Conservation (phyloP, 2,888 invertebrate genomes). For the Limnephilus rhombicus region DNA sequence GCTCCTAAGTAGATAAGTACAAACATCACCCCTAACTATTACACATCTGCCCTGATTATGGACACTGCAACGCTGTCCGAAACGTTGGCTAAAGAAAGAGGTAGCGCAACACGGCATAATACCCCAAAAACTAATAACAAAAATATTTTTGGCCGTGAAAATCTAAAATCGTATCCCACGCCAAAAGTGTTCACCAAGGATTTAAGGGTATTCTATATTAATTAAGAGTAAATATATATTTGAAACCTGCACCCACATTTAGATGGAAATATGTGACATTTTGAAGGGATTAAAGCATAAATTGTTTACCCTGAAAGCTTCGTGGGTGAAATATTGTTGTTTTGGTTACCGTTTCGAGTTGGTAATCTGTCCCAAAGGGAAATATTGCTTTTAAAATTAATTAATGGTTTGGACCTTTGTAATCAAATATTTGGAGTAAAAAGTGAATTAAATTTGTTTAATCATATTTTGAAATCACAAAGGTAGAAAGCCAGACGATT, state of each 20-base stretch:
- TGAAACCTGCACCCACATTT: neutral
- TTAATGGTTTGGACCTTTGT: neutral
- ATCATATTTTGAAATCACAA: neutral
- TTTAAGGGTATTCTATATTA: too few species aligned
- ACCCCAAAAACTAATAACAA: too few species aligned
- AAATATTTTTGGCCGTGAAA: too few species aligned
- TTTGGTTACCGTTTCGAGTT: neutral
- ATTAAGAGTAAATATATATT: too few species aligned
- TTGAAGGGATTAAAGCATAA: neutral
- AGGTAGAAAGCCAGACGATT: neutral
- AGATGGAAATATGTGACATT: neutral
- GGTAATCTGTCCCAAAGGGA: neutral
- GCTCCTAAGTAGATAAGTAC: too few species aligned
- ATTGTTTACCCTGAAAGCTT: neutral
- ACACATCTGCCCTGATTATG: too few species aligned
- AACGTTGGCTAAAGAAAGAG: too few species aligned
- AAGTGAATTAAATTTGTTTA: neutral
- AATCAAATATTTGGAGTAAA: neutral
- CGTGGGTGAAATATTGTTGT: neutral
- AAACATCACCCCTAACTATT: too few species aligned
- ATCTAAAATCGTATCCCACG: too few species aligned
- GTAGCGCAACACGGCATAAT: too few species aligned
- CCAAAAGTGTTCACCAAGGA: too few species aligned
- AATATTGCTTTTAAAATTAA: neutral
- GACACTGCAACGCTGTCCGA: too few species aligned